Base-by-base conservation (phyloP, 2,113 vertebrate species). In the Pelecanus crispus region DNA sequence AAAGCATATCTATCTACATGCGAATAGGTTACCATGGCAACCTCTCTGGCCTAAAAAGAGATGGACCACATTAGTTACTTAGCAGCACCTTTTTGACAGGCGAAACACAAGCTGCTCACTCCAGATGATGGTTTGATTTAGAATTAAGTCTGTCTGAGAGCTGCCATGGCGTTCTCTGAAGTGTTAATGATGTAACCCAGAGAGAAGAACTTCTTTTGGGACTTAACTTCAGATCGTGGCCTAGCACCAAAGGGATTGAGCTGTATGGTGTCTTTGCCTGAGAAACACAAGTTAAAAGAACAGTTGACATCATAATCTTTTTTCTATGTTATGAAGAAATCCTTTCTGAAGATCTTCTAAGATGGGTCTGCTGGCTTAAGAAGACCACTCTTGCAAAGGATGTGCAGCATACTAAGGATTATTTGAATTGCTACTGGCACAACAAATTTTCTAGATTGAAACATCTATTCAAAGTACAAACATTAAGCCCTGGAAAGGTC, bases 81-180 rank as follows among this genome's bases (percentile, higher is more conserved):
- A 95, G 95, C 96, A 95, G 96, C 94, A 95, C 96, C 95, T 95
- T 96, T 97, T 71, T 92, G 95, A 89, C 95, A 96, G 95, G 96
- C 52, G 81, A 96, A 96, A 95, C 96, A 97, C 95, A 95, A 95
- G 95, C 95, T 96, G 92, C 94, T 96, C 80, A 49, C 90, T 95
- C 93, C 95, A 97, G 93, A 94, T 80, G 90, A 95, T 74, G 88
- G 92, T 88, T 88, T 66, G 93, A 22, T 90, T 94, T 88, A 42
- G 71, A 71, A n/a, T 36, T 45, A 92, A 81, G 88, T 89, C 79
- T 96, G 94, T 67, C 93, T 92, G 91, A 68, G 93, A 89, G 86
- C 81, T 91, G 87, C 89, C 6, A 0, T 7, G 31, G n/a, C 3
- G 9, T 78, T 86, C 49, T 86, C 82, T 74, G 80, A 91, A 86